These are phyloP conservation scores for Trissolcus japonicus DNA, from an alignment of 2,888 invertebrate species.

Conservation along the genomic window DNA sequence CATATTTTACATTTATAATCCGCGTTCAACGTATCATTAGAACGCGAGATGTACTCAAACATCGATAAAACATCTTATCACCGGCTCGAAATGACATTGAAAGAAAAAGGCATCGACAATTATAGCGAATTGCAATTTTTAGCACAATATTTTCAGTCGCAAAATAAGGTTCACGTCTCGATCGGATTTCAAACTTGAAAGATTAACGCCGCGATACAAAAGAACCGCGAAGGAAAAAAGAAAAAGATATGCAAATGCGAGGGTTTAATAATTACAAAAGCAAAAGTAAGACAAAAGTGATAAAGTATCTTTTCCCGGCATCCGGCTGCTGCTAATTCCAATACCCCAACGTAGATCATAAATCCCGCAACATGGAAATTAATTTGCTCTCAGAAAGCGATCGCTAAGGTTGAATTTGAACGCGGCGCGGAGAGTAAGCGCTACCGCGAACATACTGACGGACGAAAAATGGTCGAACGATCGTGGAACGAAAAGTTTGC, in stretches of 20 bases:
- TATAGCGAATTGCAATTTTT: not conserved
- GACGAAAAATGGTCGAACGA: constrained; percentile 59
- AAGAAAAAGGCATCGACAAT: constrained; percentile 23
- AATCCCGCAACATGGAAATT: constrained; percentile 58
- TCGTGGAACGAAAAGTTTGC: constrained; percentile 56
- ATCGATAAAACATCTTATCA: constrained; percentile 50
- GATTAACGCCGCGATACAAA: constrained; percentile 36
- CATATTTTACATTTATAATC: constrained; percentile 52
- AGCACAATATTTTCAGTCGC: not conserved
- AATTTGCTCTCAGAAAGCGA: constrained; percentile 58
- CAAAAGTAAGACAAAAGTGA: constrained; percentile 56
- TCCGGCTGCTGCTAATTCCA: constrained; percentile 59
- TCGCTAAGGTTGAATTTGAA: constrained; percentile 55
- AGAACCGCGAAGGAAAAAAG: constrained; percentile 29
- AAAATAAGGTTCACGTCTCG: constrained; percentile 23
- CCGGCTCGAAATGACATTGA: constrained; percentile 12
- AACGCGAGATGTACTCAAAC: constrained; percentile 38
- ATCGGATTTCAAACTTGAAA: constrained; percentile 17
- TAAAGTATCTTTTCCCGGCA: constrained; percentile 58
- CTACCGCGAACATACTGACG: constrained; percentile 57
- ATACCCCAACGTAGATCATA: constrained; percentile 53
- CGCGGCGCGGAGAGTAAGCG: constrained; percentile 55
- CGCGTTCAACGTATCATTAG: constrained; percentile 49
- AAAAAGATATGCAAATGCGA: constrained; percentile 42
- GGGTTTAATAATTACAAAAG: constrained; percentile 50